Base-by-base conservation (phyloP, 2,888 invertebrate genomes). In the Hartigia nigra region DNA sequence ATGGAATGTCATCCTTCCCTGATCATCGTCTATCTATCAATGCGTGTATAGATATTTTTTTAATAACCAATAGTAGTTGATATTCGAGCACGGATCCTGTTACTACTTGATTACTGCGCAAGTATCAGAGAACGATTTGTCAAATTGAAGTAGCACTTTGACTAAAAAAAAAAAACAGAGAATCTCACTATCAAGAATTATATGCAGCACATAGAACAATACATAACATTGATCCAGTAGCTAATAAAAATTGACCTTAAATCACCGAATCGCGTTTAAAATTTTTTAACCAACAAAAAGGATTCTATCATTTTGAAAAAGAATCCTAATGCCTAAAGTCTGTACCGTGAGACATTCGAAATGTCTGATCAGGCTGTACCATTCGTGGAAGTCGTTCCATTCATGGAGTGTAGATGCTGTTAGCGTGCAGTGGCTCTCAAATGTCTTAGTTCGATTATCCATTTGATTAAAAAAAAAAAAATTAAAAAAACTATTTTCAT, bases 361-460 rank as follows among this genome's bases (percentile, higher is more conserved):
- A 80, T 85, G 81, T 86, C 84, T 82, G 83, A 81, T 78, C 80
- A 78, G 85, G 76, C 86, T 86, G 86, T 86, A 86, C 86, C 80
- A 82, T 86, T 86, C 86, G 85, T 85, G 85, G 86, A 86, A 86
- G 86, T 82, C 84, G 83, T 86, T 82, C 85, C 85, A 86, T 86
- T 86, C 86, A 86, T 86, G 86, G 83, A 83, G 83, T 80, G 86
- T 86, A 81, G 83, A 84, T 84, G 86, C 82, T 86, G 82, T 84
- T 85, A 82, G 83, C 84, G 78, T 79, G 79, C 85, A 86, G 86
- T 78, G 86, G 86, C 83, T 85, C 84, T 85, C 86, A 86, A 55
- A 55, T 9, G 9, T 55, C 55, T 55, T 23, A 55, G 55, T 23
- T 55, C 55, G 23, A 55, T 55, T 55, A 23, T 23, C 55, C 9